These are phyloP conservation scores for Apogon hyalosoma DNA, from an alignment of 2,797 vertebrate species.

Conservation along the genomic window DNA sequence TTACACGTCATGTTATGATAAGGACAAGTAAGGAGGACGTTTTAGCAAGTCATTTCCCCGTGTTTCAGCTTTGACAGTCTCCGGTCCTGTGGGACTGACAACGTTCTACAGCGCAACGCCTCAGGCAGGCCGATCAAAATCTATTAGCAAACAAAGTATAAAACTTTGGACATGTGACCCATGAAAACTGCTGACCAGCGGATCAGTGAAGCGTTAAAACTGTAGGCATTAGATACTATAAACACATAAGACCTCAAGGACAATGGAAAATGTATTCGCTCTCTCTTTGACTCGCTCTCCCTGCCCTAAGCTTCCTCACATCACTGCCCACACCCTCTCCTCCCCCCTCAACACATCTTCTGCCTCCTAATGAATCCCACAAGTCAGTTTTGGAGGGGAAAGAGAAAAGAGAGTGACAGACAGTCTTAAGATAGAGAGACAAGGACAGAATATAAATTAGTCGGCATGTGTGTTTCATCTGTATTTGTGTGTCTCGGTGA, in stretches of 20 bases:
- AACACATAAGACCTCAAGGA: slow-evolving; percentile 70
- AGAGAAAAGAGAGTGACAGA: slow-evolving; percentile 34
- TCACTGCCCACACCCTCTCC: slow-evolving; percentile 36
- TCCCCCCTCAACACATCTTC: slow-evolving; percentile 15
- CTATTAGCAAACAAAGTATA: slow-evolving; percentile 58
- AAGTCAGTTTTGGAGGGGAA: slow-evolving; percentile 27
- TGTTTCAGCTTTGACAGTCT: slow-evolving; percentile 26
- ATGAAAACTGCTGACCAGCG: slow-evolving; percentile 66
- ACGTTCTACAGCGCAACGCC: slow-evolving; percentile 11
- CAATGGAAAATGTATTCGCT: slow-evolving; percentile 41
- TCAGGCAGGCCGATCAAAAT: slow-evolving; percentile 44
- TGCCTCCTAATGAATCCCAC: slow-evolving; percentile 60
- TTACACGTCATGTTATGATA: not conserved
- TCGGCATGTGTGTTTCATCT: slow-evolving; percentile 22
- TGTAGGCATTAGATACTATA: slow-evolving; percentile 46
- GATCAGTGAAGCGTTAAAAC: slow-evolving; percentile 68
- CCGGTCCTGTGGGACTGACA: slow-evolving; percentile 13
- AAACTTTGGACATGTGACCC: slow-evolving; percentile 62
- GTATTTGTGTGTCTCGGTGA: slow-evolving; percentile 7
- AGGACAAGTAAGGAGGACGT: slow-evolving; percentile 2
- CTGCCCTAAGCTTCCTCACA: slow-evolving; percentile 50
- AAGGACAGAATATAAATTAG: slow-evolving; percentile 55
- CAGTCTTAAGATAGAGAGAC: slow-evolving; percentile 46
- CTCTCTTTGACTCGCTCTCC: slow-evolving; percentile 12
- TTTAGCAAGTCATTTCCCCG: slow-evolving; percentile 17